phyloP scores from a whole-genome alignment of 2,113 vertebrate genomes.

The Alligator sinensis region DNA sequence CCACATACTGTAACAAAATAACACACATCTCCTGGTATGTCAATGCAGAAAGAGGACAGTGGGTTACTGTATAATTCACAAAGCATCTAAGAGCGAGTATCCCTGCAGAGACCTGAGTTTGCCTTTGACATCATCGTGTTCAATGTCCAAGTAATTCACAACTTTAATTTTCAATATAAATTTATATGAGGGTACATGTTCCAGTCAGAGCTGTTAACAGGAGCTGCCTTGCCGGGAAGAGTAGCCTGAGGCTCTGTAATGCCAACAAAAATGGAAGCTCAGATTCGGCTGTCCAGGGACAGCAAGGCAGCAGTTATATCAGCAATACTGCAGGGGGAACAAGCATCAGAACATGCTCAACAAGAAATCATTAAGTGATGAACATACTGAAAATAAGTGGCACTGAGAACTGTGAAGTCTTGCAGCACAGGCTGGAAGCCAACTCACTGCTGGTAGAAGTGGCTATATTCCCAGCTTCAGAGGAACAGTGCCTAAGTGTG shows the following conservation, averaged over 20 bases:
- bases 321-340: background rate
- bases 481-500: rapidly evolving
- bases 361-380: conserved; percentile 23
- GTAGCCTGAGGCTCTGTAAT: background rate
- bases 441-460: background rate
- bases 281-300: background rate
- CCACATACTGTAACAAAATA: background rate
- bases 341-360: background rate
- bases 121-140: background rate
- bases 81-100: rapidly evolving
- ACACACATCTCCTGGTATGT: background rate
- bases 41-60: background rate
- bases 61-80: background rate
- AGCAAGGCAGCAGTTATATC: background rate
- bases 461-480: background rate
- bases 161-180: background rate
- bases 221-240: background rate
- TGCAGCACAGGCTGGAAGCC: background rate
- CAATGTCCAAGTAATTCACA: background rate
- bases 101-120: background rate
- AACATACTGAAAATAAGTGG: background rate
- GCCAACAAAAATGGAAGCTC: conserved; percentile 14
- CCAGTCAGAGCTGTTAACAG: background rate
- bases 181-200: background rate
- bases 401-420: rapidly evolving